These are phyloP conservation scores for Argyresthia albistria DNA, from an alignment of 2,888 invertebrate genomes.

Conservation along the genomic window DNA sequence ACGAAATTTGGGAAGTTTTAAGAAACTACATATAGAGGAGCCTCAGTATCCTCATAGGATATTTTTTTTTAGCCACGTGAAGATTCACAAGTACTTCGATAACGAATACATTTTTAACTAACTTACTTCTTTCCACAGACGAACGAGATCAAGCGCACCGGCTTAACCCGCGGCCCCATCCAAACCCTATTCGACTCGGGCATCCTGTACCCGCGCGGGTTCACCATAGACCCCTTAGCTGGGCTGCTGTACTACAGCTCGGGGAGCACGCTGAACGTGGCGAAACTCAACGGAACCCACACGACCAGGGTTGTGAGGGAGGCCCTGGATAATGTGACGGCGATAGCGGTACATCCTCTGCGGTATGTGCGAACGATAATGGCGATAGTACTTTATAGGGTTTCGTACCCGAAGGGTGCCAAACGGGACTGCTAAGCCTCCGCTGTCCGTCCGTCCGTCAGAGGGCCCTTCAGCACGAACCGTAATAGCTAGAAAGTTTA, in stretches of 20 bases:
- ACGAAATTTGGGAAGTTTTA: too few relatives aligned
- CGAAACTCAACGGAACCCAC: constrained; percentile 81
- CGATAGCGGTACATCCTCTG: constrained; percentile 80
- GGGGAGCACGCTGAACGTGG: constrained; percentile 77
- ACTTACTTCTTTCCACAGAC: constrained; percentile 19
- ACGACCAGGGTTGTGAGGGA: constrained; percentile 51
- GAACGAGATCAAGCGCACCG: constrained; percentile 80
- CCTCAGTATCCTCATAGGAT: too few relatives aligned
- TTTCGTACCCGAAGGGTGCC: too few relatives aligned
- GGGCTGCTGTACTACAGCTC: constrained; percentile 79
- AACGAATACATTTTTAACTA: too few relatives aligned
- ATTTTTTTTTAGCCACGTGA: too few relatives aligned
- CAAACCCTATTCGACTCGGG: constrained; percentile 67
- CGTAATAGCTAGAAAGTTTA: too few relatives aligned
- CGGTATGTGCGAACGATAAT: constrained; percentile 29
- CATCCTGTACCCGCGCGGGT: constrained; percentile 74
- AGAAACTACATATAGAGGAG: too few relatives aligned
- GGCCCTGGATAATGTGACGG: constrained; percentile 62
- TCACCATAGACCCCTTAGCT: constrained; percentile 89
- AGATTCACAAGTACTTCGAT: too few relatives aligned
- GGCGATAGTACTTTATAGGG: too few relatives aligned
- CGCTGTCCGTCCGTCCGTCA: too few relatives aligned
- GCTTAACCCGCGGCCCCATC: constrained; percentile 77
- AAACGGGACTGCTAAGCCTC: too few relatives aligned
- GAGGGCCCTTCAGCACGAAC: too few relatives aligned